A percentile compares a stretch with the other conserved stretches of the same genome.
Evolutionary conservation across 2,113 vertebrate species (phyloP).

Genomic region (Excalfactoria chinensis): DNA sequence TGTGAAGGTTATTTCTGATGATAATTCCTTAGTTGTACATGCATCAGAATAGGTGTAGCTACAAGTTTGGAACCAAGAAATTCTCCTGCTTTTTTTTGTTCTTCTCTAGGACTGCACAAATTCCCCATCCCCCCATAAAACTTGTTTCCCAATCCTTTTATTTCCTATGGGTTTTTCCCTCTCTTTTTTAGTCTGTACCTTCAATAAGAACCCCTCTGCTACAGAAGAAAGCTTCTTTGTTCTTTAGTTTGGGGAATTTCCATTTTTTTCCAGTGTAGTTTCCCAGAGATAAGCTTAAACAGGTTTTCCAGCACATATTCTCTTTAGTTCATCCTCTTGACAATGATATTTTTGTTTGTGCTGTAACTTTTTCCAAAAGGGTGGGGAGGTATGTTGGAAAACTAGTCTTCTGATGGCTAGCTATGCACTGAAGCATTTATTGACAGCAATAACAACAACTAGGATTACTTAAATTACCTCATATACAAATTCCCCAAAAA

Average conservation of each 20-base stretch:
- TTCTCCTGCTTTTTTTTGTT: background rate
- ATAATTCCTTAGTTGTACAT: fast-evolving
- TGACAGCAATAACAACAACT: fast-evolving
- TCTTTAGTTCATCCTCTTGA: background rate
- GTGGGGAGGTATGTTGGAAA: background rate
- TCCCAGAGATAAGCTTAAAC: background rate
- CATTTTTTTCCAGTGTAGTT: background rate
- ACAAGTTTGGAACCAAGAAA: background rate
- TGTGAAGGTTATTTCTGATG: background rate
- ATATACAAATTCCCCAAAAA: background rate
- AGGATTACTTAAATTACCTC: background rate
- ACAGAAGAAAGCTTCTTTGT: background rate
- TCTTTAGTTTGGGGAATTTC: constrained; percentile 10
- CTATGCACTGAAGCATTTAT: background rate
- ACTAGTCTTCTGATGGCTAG: background rate
- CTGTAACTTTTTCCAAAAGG: background rate
- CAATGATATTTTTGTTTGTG: constrained; percentile 4
- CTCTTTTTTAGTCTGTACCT: background rate
- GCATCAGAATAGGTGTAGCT: background rate
- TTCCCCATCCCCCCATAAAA: background rate
- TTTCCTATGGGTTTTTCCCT: background rate
- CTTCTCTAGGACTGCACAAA: background rate
- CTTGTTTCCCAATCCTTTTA: background rate
- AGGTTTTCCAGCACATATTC: background rate
- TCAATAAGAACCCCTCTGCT: background rate